These are phyloP conservation scores for Caloenas nicobarica DNA, from an alignment of 2,113 vertebrate species.

Conservation along the genomic window DNA sequence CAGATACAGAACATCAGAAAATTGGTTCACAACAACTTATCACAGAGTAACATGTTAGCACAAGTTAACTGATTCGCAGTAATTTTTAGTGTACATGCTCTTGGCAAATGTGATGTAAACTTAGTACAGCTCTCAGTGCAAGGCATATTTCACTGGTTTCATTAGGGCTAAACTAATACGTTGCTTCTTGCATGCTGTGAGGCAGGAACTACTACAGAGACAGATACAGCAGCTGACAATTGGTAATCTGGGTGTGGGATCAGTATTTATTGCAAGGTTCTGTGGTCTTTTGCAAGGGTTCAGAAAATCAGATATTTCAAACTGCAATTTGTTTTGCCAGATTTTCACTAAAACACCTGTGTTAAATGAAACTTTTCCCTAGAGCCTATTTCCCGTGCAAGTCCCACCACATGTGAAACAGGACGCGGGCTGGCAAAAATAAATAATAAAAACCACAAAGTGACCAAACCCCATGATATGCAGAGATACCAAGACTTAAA, in stretches of 20 bases:
- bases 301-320: background rate
- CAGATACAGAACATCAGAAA: conserved; percentile 15
- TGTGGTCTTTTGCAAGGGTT: background rate
- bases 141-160: background rate
- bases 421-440: background rate
- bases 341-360: background rate
- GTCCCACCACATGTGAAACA: background rate
- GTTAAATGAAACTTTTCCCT: background rate
- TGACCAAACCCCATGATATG: background rate
- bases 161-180: conserved; percentile 17
- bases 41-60: conserved; percentile 22
- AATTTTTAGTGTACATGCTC: conserved; percentile 30
- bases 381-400: background rate
- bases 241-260: background rate
- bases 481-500: background rate
- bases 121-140: background rate
- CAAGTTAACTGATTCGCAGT: conserved; percentile 48
- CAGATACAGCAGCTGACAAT: background rate
- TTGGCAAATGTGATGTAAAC: conserved; percentile 13
- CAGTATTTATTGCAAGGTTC: background rate
- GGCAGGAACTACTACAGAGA: background rate
- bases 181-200: background rate
- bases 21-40: conserved; percentile 32
- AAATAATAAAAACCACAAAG: background rate
- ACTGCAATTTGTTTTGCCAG: background rate